These are phyloP conservation scores for Drosophila rufa DNA, from an alignment of 1,140 invertebrate species.

Conservation along the genomic window DNA sequence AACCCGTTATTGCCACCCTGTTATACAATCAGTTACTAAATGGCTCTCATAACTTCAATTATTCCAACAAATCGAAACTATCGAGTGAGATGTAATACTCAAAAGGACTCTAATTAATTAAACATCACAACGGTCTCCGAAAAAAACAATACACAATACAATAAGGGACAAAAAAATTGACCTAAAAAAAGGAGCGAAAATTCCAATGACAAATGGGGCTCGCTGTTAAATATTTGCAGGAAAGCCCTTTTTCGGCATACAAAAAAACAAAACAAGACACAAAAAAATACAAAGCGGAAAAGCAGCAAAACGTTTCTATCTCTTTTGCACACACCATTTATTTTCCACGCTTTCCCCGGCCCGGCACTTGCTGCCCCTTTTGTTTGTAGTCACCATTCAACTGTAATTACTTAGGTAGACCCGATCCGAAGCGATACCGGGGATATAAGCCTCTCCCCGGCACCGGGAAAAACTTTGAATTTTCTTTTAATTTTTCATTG, in stretches of 20 bases:
- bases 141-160: constrained; percentile 16
- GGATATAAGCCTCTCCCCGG: constrained; percentile 65
- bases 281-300: constrained; percentile 38
- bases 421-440: constrained; percentile 49
- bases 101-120: constrained; percentile 74
- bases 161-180: constrained; percentile 7
- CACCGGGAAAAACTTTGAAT: constrained; percentile 71
- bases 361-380: constrained; percentile 6
- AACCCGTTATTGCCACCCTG: background rate
- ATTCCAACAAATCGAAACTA: constrained; percentile 12
- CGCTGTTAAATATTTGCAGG: constrained; percentile 59
- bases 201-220: constrained; percentile 59
- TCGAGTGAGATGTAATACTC: constrained; percentile 53
- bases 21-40: constrained; percentile 1
- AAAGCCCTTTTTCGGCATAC: constrained; percentile 51
- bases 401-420: constrained; percentile 79
- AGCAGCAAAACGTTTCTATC: constrained; percentile 60
- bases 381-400: constrained; percentile 77
- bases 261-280: constrained; percentile 15
- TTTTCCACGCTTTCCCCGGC: constrained; percentile 20
- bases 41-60: constrained; percentile 12
- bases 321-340: constrained; percentile 49
- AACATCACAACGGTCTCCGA: constrained; percentile 61
- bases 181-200: constrained; percentile 38
- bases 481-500: constrained; percentile 83